Conservation (phyloP, 2,113 vertebrate genomes). For the Takifugu bimaculatus region DNA sequence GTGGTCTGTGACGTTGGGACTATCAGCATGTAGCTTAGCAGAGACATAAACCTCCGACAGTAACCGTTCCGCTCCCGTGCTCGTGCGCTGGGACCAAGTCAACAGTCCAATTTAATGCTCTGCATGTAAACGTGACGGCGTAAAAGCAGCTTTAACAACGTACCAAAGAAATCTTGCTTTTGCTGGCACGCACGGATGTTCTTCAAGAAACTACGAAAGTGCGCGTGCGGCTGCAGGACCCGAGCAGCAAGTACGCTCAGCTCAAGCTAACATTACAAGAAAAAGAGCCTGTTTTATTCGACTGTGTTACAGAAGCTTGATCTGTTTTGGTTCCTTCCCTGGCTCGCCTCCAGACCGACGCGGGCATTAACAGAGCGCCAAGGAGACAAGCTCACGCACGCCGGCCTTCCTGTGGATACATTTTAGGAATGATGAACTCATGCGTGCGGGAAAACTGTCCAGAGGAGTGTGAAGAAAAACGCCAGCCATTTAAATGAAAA, state of each 20-base stretch:
- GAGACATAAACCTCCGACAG: too few relatives aligned
- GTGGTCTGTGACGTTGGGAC: too few relatives aligned
- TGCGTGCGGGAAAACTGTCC: slow-evolving; percentile 10
- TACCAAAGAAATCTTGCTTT: too few relatives aligned
- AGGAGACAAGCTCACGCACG: slow-evolving; percentile 13
- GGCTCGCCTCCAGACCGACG: slow-evolving; percentile 10
- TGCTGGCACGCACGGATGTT: too few relatives aligned
- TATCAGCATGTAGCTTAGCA: too few relatives aligned
- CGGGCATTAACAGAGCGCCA: slow-evolving; percentile 13
- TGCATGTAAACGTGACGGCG: too few relatives aligned
- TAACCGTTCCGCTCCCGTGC: too few relatives aligned
- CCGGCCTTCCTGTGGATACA: slow-evolving; percentile 6
- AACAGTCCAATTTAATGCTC: too few relatives aligned
- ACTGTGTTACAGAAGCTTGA: slow-evolving; percentile 14
- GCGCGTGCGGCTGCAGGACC: too few relatives aligned
- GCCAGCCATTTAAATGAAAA: slow-evolving; percentile 1
- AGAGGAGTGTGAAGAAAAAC: slow-evolving; percentile 25
- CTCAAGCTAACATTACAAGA: not conserved
- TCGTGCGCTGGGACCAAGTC: too few relatives aligned
- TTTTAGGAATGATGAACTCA: slow-evolving; percentile 25
- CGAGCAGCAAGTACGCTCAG: slow-evolving; percentile 12
- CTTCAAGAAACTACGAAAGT: too few relatives aligned
- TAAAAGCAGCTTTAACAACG: too few relatives aligned
- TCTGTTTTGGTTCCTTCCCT: not conserved
- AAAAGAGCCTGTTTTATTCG: slow-evolving; percentile 16